Conservation (phyloP, 2,113 vertebrate species). For the Nibea coibor region DNA sequence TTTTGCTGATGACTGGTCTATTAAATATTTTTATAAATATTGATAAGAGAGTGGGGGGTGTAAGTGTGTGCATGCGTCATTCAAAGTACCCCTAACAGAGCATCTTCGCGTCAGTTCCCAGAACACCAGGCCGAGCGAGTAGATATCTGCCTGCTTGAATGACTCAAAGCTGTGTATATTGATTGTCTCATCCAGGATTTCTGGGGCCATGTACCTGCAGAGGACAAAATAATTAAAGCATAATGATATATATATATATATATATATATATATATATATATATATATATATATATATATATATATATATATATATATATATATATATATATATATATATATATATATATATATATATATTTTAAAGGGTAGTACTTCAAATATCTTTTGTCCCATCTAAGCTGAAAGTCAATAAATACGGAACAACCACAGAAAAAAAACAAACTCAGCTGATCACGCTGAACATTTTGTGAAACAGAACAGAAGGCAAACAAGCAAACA, state of each 20-base stretch:
- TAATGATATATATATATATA: slow-evolving; percentile 42
- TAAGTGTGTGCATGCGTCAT: not conserved
- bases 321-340: not conserved
- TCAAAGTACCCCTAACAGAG: slow-evolving; percentile 88
- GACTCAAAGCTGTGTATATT: slow-evolving; percentile 93
- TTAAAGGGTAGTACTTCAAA: slow-evolving; percentile 9
- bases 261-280: too few species aligned
- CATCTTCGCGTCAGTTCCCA: slow-evolving; percentile 97
- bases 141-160: slow-evolving; percentile 96
- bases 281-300: not conserved
- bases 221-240: slow-evolving; percentile 70
- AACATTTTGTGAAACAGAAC: too few species aligned
- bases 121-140: slow-evolving; percentile 94
- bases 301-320: not conserved
- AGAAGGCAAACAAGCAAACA: not conserved
- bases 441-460: not conserved
- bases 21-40: not conserved
- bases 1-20: not conserved
- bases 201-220: slow-evolving; percentile 98
- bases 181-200: slow-evolving; percentile 95
- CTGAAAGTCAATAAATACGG: not conserved
- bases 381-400: not conserved
- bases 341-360: too few species aligned
- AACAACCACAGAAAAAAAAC: slow-evolving; percentile 18
- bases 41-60: not conserved